These are phyloP conservation scores for Schrankia costaestrigalis DNA, from an alignment of 2,888 invertebrate species.

Conservation along the genomic window DNA sequence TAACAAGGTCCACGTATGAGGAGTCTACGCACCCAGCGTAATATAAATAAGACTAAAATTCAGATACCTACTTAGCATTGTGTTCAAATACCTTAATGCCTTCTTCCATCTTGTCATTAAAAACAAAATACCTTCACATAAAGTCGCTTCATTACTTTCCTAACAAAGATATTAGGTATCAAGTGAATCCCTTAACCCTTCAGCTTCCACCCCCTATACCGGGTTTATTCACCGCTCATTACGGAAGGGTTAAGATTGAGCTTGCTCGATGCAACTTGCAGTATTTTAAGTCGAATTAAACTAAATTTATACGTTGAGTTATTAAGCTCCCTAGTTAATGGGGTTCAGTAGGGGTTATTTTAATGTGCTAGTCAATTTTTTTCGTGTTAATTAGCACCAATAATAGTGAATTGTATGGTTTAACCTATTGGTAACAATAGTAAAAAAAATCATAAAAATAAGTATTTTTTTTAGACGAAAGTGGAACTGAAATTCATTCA, in stretches of 20 bases:
- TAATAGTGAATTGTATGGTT: no score
- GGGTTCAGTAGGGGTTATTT: no score
- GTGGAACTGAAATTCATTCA: no score
- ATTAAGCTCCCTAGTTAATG: constrained; percentile 38
- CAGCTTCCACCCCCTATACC: constrained; percentile 35
- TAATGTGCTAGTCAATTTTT: no score
- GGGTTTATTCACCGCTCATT: constrained; percentile 49
- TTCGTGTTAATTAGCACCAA: no score
- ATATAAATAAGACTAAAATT: no score
- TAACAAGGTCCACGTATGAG: no score
- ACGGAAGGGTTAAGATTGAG: constrained; percentile 59
- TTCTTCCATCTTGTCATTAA: constrained; percentile 17
- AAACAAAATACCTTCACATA: constrained; percentile 20
- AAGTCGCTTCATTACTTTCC: constrained; percentile 37
- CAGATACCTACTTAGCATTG: no score
- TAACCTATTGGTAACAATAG: no score
- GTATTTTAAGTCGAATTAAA: constrained; percentile 58
- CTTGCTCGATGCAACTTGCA: constrained; percentile 39
- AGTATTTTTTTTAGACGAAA: no score
- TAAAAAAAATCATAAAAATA: no score
- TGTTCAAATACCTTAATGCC: constrained; percentile 1
- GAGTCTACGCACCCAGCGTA: no score
- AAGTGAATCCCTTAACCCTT: constrained; percentile 34
- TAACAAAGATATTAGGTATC: constrained; percentile 39
- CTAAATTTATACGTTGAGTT: constrained; percentile 50